Evolutionary conservation across 2,113 vertebrate genomes (phyloP).

Genomic region (Daboia siamensis): DNA sequence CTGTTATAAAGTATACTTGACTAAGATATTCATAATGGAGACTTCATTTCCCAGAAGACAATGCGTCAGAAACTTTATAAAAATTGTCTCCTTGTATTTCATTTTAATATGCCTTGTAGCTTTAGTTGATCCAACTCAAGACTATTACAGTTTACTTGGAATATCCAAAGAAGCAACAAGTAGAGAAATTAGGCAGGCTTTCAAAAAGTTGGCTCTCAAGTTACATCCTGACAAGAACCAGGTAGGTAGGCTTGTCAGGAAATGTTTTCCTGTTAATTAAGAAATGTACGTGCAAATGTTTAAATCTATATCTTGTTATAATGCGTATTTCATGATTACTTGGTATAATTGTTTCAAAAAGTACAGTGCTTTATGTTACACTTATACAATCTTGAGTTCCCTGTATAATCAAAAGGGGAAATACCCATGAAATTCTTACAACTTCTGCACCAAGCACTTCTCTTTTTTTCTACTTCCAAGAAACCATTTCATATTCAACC

Average conservation of each 20-base stretch:
- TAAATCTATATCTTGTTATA: background rate
- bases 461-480: background rate
- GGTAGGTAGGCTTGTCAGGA: slow-evolving; percentile 69
- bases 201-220: slow-evolving; percentile 93
- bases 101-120: slow-evolving; percentile 60
- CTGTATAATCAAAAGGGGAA: background rate
- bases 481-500: background rate
- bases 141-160: slow-evolving; percentile 90
- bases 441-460: background rate
- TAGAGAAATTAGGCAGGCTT: slow-evolving; percentile 92
- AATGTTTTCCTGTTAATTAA: background rate
- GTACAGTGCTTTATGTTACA: background rate
- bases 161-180: slow-evolving; percentile 86
- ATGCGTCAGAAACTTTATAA: slow-evolving; percentile 48
- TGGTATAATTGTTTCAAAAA: background rate
- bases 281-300: background rate
- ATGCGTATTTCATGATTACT: background rate
- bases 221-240: slow-evolving; percentile 99
- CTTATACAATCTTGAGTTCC: background rate
- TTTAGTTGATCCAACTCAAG: slow-evolving; percentile 71
- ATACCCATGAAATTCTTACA: background rate
- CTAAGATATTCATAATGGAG: slow-evolving; percentile 59
- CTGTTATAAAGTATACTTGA: slow-evolving; percentile 24
- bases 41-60: slow-evolving; percentile 49
- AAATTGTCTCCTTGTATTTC: slow-evolving; percentile 59